Evolutionary conservation across 1,140 invertebrate species (phyloP).

Genomic region (Calliphora vicina): DNA sequence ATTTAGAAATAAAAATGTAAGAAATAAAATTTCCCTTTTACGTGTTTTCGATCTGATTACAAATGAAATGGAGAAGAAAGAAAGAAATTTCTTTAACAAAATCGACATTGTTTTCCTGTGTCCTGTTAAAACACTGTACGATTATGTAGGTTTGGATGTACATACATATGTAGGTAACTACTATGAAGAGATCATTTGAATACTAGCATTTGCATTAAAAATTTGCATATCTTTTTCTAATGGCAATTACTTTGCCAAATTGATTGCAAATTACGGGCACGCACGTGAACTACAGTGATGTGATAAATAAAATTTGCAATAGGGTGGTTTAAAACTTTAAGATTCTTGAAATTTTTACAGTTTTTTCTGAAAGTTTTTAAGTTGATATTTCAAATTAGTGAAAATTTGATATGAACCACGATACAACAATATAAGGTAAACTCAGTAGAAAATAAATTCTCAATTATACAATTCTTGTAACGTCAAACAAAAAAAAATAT

Average conservation of each 20-base stretch:
- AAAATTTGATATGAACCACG: too few species aligned
- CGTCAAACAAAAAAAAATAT: too few species aligned
- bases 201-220: not conserved
- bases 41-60: conserved; percentile 22
- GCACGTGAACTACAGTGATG: conserved; percentile 17
- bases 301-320: conserved; percentile 18
- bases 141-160: not conserved
- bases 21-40: conserved; percentile 30
- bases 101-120: not conserved
- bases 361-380: too few species aligned
- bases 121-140: not conserved
- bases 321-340: too few species aligned
- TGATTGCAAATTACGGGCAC: conserved; percentile 33
- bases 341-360: too few species aligned
- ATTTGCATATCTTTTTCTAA: not conserved
- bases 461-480: too few species aligned
- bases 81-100: not conserved
- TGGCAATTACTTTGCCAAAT: conserved; percentile 33
- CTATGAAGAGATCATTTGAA: not conserved
- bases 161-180: too few species aligned
- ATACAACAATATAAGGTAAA: too few species aligned
- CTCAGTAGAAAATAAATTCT: too few species aligned
- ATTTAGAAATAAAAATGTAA: not conserved
- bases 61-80: not conserved
- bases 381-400: too few species aligned